A percentile compares a stretch with the other conserved stretches of the same genome.
Evolutionary conservation across 2,113 vertebrate genomes (phyloP).

Genomic region (Nettapus auritus): DNA sequence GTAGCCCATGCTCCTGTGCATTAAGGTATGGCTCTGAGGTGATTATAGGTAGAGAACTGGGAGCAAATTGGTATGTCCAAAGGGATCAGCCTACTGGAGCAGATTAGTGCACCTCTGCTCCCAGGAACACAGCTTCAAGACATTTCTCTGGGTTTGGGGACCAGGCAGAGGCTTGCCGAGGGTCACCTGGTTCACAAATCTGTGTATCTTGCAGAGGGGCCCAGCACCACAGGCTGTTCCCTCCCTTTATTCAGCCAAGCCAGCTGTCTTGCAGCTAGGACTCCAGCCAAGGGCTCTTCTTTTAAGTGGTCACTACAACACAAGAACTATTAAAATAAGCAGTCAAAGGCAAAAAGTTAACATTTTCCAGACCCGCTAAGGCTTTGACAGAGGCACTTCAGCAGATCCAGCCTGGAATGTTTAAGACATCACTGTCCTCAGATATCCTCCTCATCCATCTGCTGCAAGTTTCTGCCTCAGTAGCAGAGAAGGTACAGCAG

Average conservation of each 20-base stretch:
- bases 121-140: neutral
- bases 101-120: neutral
- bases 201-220: neutral
- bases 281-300: neutral
- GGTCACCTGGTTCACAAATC: neutral
- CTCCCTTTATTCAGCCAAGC: neutral
- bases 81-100: neutral
- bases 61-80: neutral
- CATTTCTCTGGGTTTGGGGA: neutral
- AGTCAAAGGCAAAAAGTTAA: neutral
- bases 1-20: neutral
- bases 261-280: neutral
- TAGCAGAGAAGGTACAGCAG: neutral
- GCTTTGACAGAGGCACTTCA: neutral
- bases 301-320: neutral
- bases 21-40: neutral
- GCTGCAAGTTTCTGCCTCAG: neutral
- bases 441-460: neutral
- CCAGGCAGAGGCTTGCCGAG: neutral
- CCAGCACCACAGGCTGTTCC: neutral
- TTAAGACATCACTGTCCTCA: neutral
- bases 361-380: neutral
- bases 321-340: neutral
- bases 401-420: neutral
- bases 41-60: neutral